Evolutionary conservation across 2,113 vertebrate species (phyloP).

Genomic region (Archocentrus centrarchus): DNA sequence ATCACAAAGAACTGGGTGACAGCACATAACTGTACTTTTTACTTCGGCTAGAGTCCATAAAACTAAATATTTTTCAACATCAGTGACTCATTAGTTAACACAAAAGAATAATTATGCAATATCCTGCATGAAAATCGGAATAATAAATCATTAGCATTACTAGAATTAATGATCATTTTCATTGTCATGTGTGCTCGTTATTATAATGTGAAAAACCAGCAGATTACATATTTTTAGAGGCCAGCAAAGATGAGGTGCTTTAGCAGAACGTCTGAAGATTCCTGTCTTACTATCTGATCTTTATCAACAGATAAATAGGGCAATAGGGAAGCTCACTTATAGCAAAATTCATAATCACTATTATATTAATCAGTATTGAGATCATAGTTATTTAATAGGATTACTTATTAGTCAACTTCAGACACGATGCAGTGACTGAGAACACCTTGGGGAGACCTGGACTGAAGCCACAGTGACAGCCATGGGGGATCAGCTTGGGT

Average conservation of each 20-base stretch:
- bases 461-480: not conserved
- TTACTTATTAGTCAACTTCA: not conserved
- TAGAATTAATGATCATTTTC: not conserved
- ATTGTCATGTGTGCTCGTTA: not conserved
- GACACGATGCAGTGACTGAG: not conserved
- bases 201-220: not conserved
- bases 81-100: not conserved
- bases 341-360: not conserved
- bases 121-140: not conserved
- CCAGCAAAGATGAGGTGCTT: not conserved
- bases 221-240: not conserved
- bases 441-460: not conserved
- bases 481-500: not conserved
- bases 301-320: not conserved
- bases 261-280: not conserved
- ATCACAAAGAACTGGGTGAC: conserved; percentile 22
- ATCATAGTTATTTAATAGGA: not conserved
- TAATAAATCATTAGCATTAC: conserved; percentile 2
- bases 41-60: not conserved
- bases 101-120: not conserved
- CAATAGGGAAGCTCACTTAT: not conserved
- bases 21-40: conserved; percentile 25
- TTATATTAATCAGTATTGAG: not conserved
- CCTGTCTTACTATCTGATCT: not conserved
- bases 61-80: not conserved